Conservation (phyloP, 2,113 vertebrate genomes). For the Cyanoliseus patagonus region DNA sequence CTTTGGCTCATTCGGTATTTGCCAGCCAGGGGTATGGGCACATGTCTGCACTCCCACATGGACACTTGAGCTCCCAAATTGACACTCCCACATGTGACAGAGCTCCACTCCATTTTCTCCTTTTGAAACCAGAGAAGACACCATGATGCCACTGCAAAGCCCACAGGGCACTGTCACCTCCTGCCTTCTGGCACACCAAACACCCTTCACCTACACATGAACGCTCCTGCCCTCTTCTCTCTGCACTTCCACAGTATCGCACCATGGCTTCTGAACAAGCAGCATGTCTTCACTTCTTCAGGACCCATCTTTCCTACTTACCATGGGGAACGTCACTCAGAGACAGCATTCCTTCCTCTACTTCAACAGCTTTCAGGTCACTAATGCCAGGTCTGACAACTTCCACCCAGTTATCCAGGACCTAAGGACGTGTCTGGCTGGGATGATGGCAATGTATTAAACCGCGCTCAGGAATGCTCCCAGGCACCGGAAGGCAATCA, state of each 20-base stretch:
- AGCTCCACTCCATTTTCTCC: not conserved
- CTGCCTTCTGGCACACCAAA: not conserved
- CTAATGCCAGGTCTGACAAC: not conserved
- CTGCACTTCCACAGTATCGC: accelerated
- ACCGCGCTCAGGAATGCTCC: accelerated
- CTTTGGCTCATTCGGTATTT: not conserved
- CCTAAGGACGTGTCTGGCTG: accelerated
- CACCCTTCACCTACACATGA: accelerated
- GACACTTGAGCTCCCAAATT: not conserved
- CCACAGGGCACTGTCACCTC: not conserved
- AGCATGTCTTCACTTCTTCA: not conserved
- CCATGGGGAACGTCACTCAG: not conserved
- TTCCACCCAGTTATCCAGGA: not conserved
- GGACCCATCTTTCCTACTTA: not conserved
- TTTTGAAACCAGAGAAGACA: not conserved
- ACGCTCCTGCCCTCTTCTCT: not conserved
- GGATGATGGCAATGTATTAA: accelerated
- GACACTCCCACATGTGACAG: not conserved
- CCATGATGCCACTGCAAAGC: not conserved
- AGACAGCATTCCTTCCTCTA: not conserved
- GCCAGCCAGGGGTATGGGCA: not conserved
- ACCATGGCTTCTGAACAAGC: not conserved
- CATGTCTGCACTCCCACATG: accelerated
- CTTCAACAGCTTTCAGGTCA: not conserved
- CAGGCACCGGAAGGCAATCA: not conserved